Evolutionary conservation across 2,888 invertebrate species (phyloP).

Genomic region (Ditylenchus weischeri): DNA sequence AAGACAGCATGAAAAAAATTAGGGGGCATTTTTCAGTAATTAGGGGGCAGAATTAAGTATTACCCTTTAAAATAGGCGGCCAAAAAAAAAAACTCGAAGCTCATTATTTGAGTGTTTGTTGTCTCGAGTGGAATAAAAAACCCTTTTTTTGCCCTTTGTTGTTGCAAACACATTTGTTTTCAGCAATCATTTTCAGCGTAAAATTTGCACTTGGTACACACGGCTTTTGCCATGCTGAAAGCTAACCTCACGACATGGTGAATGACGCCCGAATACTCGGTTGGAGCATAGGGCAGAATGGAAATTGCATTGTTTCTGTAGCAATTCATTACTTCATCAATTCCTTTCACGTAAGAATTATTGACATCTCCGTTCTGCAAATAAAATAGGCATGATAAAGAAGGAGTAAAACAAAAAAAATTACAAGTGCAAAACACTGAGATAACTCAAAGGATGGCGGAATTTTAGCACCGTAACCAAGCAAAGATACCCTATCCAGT

Average conservation of each 20-base stretch:
- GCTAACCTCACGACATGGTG: conserved; percentile 63
- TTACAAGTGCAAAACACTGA: conserved; percentile 57
- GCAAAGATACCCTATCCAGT: conserved; percentile 64
- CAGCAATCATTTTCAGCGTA: too few relatives aligned
- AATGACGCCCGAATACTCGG: conserved; percentile 67
- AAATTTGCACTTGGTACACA: too few relatives aligned
- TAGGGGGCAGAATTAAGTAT: too few relatives aligned
- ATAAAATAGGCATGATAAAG: neutral
- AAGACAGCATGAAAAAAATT: too few relatives aligned
- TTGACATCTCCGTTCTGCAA: conserved; percentile 63
- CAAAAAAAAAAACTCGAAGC: too few relatives aligned
- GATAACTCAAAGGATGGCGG: conserved; percentile 36
- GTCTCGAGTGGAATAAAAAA: too few relatives aligned
- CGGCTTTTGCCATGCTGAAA: too few relatives aligned
- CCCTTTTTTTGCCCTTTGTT: too few relatives aligned
- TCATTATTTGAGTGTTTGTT: too few relatives aligned
- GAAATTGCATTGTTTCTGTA: conserved; percentile 63
- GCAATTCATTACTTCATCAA: conserved; percentile 63
- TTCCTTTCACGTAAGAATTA: conserved; percentile 64
- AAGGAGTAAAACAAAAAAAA: conserved; percentile 10
- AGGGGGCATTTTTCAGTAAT: too few relatives aligned
- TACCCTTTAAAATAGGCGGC: too few relatives aligned
- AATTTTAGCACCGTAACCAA: conserved; percentile 65
- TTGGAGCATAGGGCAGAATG: conserved; percentile 65
- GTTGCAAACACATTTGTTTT: too few relatives aligned